Conservation (phyloP, 2,113 vertebrate genomes). For the Sula dactylatra region DNA sequence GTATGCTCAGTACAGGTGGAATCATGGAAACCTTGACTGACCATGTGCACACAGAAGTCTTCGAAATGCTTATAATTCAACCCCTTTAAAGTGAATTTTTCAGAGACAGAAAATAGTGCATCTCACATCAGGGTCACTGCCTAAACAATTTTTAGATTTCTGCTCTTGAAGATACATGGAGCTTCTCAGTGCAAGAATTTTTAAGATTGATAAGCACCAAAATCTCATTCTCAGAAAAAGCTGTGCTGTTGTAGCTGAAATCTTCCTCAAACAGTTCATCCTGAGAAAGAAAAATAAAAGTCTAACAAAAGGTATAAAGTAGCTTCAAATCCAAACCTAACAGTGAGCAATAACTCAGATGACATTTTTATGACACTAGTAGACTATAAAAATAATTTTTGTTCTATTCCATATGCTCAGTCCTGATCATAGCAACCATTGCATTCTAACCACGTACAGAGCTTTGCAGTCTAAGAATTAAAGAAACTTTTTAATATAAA, state of each 20-base stretch:
- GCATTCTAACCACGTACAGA: neutral
- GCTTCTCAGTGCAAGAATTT: neutral
- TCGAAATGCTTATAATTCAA: neutral
- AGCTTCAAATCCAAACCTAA: neutral
- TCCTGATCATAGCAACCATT: neutral
- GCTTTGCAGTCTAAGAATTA: neutral
- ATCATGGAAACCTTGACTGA: neutral
- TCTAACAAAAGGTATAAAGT: neutral
- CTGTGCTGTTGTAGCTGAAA: neutral
- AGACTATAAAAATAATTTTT: neutral
- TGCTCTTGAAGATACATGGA: neutral
- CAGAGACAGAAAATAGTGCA: neutral
- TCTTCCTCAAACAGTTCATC: neutral
- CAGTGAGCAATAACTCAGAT: neutral
- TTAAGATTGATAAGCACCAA: neutral
- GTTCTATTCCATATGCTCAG: neutral
- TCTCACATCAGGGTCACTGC: neutral
- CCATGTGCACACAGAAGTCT: neutral
- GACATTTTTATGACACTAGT: neutral
- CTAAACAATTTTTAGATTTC: neutral
- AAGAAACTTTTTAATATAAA: neutral
- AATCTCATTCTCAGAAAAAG: neutral
- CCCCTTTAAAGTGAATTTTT: neutral
- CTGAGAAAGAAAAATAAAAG: neutral
- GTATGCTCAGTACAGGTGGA: neutral